Base-by-base conservation (phyloP, 2,888 invertebrate genomes). In the Trichopria drosophilae region DNA sequence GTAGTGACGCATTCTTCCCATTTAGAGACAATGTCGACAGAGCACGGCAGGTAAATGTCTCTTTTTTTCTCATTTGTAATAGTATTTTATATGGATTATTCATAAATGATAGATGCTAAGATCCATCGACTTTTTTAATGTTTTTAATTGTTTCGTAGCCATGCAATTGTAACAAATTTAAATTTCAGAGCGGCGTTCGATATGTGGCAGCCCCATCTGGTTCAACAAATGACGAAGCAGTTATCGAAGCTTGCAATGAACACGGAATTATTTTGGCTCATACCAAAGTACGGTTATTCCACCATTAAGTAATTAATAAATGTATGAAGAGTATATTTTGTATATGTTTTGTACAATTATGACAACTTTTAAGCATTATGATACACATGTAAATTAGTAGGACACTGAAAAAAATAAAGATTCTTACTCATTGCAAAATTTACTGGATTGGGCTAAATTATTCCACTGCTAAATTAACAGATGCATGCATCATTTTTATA, bases 1-100 rank as follows among this genome's bases (percentile, higher is more conserved):
- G 55, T 15, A 97, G 97, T 0, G 98, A 99, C 77, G 98, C 97
- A 0, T 99, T 98, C 82, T 97, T 99, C 80, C 98, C 98, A 20
- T 98, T 98, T 82, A 82, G 96, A 60, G 98, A 99, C 72, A 98
- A 96, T 69, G 88, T 99, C 47, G 97, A 98, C 72, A 81, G 96
- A 58, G 95, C 96, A 36, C 81, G 82, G 60, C 84, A 91, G 85
- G 95, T 95, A 70, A 70, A 76, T 58, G 19, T 34, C 36, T 18
- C 42, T 51, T 24, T 32, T 34, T 36, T 46, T 24, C 9, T 29
- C 15, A 13, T 28, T 2, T n/a, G 9, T 36, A 31, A 19, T 41
- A 26, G 39, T 35, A 20, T 36, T 39, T 42, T 9, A 2, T 31
- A 1, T 18, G 7, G 9, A 20, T 10, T n/a, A n/a, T n/a, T n/a